A percentile compares a stretch with the other conserved stretches of the same genome.
phyloP scores from a whole-genome alignment of 2,113 vertebrate genomes.

The Siniperca knerii region DNA sequence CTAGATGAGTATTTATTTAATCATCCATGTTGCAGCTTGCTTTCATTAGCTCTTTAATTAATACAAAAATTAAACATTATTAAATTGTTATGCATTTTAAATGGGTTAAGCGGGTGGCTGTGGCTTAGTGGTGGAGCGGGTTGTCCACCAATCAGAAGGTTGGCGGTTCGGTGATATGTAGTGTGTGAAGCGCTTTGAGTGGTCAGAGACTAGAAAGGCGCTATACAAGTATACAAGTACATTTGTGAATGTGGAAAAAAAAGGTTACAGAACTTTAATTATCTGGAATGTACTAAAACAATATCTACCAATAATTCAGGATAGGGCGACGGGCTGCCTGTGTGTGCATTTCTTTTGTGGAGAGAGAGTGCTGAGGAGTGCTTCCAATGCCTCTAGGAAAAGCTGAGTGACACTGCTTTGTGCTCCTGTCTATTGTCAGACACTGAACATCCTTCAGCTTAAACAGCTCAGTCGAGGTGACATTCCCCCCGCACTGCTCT shows the following conservation, averaged over 20 bases:
- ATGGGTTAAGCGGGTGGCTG: neutral
- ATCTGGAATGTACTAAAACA: slow-evolving; percentile 17
- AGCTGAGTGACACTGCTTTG: slow-evolving; percentile 37
- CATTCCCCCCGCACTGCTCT: neutral
- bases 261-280: slow-evolving; percentile 1
- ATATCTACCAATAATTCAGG: neutral
- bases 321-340: neutral
- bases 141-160: too few species aligned
- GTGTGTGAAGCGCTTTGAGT: too few species aligned
- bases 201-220: too few species aligned
- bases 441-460: slow-evolving; percentile 50
- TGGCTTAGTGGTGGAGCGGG: too few species aligned
- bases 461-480: slow-evolving; percentile 26
- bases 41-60: slow-evolving; percentile 44
- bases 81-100: slow-evolving; percentile 20
- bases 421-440: slow-evolving; percentile 42
- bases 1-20: slow-evolving; percentile 30
- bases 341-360: neutral
- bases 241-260: neutral
- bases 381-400: slow-evolving; percentile 21
- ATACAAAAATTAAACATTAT: slow-evolving; percentile 41
- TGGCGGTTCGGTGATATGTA: too few species aligned
- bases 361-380: slow-evolving; percentile 25
- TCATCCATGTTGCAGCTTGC: slow-evolving; percentile 21
- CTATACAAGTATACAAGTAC: too few species aligned